Base-by-base conservation (phyloP, 2,888 invertebrate genomes). In the Eugnorisma glareosa region DNA sequence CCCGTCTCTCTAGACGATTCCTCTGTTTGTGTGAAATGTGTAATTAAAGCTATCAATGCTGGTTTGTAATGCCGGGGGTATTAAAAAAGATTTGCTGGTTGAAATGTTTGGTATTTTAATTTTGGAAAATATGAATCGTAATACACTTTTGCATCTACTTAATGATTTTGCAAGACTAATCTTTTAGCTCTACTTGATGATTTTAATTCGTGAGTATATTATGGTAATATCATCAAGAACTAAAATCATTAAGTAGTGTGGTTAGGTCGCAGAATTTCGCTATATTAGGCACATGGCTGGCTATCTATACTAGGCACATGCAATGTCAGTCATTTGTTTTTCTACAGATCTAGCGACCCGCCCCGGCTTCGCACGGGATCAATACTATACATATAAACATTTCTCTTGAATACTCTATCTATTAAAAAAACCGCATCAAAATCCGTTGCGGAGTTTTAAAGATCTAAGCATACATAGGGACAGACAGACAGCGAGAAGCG, bases 1-100 rank as follows among this genome's bases (percentile, higher is more conserved):
- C 40, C n/a, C 37, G 40, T 57, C 69, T 75, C 81, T 71, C 70
- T 37, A 57, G 79, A 48, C 63, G 67, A 83, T 75, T 21, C 35
- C 45, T 31, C 67, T 66, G 71, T 70, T 75, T 67, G 63, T 67
- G 24, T 35, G 73, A 73, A 78, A 70, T 70, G 69, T 75, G 73
- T 74, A 74, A 71, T 74, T 78, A 63, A 57, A 77, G 51, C 35
- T 43, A 35, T 73, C 61, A 37, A 35, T 82, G 48, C 43, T 70
- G 21, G 61, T 57, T 74, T 74, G 67, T 81, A 48, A 63, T 67
- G 45, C 59, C 6, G 1, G 7, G 51, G 28, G 28, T 51, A 1
- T 8, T 51, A 24, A 51, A 51, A 74, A 71, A n/a, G 59, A 61
- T 68, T 68, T 59, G 0, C 21, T 59, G 45, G 5, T 48, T 61